Base-by-base conservation (phyloP, 2,113 vertebrate genomes). In the Cyphomyrus plagiostoma region DNA sequence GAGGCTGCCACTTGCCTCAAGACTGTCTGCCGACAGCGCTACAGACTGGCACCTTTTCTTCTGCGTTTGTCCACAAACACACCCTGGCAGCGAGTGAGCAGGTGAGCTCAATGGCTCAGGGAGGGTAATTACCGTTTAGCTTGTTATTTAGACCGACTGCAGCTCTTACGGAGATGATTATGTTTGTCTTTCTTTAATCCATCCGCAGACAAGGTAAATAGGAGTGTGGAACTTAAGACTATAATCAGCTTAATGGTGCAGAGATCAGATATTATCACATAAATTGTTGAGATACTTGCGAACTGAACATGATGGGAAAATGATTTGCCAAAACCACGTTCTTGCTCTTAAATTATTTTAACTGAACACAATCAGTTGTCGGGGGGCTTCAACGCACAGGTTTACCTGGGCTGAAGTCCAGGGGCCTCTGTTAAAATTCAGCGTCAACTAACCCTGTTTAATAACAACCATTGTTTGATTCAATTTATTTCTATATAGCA, bases 31-130 rank as follows among this genome's bases (percentile, higher is more conserved):
- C 84, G 86, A 89, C 90, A 90, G 88, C 88, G 91, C 88, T 94
- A 87, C 88, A 90, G 94, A 93, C 94, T 93, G 90, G 90, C 92
- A 88, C 91, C 92, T 89, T 35, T 92, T 88, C 49, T 89, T 89
- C 89, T 56, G 84, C 95, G 93, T 95, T 95, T 96, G 93, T 90
- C 93, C 92, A 95, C 93, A 94, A 95, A 94, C 94, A 95, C 83
- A 0, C 26, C n/a, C 92, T 91, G 92, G 88, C 94, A 95, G 95
- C 95, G 93, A 95, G 94, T 91, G 13, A 80, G 89, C 85, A 90
- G 92, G 94, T 95, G 93, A 95, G 89, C 89, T 94, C 94, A 92
- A 86, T 83, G 30, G 77, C 62, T 74, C 74, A 11, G 35, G 39
- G 87, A 66, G 87, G 35, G 8, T 45, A 88, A 46, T 88, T 66